Evolutionary conservation across 2,113 vertebrate genomes (phyloP), one percentile per base, ranked within the genome.

Genomic region (Seriola rivoliana): DNA sequence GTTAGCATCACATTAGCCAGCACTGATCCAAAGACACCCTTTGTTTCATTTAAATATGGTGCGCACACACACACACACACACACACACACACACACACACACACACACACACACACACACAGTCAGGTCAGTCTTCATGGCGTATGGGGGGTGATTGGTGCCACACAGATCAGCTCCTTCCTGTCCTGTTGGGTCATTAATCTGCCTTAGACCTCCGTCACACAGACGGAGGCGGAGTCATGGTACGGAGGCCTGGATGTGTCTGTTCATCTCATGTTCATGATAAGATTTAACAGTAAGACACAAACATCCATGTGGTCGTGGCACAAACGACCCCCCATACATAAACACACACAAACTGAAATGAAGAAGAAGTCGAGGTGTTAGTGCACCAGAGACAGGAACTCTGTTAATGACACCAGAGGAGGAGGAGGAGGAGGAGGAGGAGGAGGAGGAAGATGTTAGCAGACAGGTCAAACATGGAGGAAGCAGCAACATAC

Each of bases 401-500:
- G 81, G 76, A 55, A 78, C 17, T 65, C 80, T 58, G 81, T 89
- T 83, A 85, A 71, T 86, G 23, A 57, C 78, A 52, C 34, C 74
- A 55, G 68, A 76, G 16, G 42, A 65, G 4, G 48, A 83, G 8
- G 17, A 63, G 21, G 38, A 71, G 54, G 71, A 71, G 54, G 48
- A 83, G 12, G 19, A 63, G 25, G 40, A 69, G 55, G 71, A 71
- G 55, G 71, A 73, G 36, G 82, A 58, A 12, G 82, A 54, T 13
- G 75, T 79, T 74, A 91, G 67, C 4, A 16, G 32, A 73, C 62
- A 83, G 78, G 70, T 21, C 46, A 71, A 82, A 89, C 76, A 79
- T 21, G 62, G 75, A 71, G 36, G 75, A 86, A 60, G 55, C 60
- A 81, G 71, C 21, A 50, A 95, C 97, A 91, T 99, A 99, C 97